A percentile compares a stretch with the other conserved stretches of the same genome.
These are phyloP conservation scores for Ceratoteleas bidentatus DNA, from an alignment of 1,140 invertebrate genomes.

Conservation along the genomic window DNA sequence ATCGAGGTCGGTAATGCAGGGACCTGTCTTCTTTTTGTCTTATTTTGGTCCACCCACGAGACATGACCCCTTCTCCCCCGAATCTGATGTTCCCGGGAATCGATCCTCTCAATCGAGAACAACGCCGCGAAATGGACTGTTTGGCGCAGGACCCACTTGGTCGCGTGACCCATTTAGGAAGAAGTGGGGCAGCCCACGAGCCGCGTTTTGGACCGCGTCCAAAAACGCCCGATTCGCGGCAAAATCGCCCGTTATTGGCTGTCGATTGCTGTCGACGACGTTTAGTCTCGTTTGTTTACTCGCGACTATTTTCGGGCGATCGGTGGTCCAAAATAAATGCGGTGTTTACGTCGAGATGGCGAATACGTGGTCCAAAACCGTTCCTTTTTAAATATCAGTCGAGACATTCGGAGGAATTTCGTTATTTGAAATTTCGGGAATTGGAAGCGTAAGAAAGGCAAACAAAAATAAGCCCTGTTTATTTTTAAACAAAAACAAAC, in stretches of 20 bases:
- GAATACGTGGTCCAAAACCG: not conserved
- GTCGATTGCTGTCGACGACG: slow-evolving; percentile 8
- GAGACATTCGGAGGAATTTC: not conserved
- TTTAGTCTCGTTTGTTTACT: not conserved
- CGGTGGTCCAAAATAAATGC: slow-evolving; percentile 8
- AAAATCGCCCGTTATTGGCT: slow-evolving; percentile 17
- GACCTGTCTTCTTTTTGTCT: not conserved
- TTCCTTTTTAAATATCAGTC: not conserved
- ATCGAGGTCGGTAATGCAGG: not conserved
- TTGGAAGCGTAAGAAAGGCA: too few species aligned
- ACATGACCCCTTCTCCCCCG: not conserved
- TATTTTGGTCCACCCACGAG: not conserved
- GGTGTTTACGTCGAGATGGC: not conserved
- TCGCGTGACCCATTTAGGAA: slow-evolving; percentile 71
- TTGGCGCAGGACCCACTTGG: slow-evolving; percentile 45
- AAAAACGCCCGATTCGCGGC: slow-evolving; percentile 58
- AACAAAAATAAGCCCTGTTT: too few species aligned
- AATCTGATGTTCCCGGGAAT: slow-evolving; percentile 8
- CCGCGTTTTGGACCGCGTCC: slow-evolving; percentile 70
- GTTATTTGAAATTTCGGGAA: too few species aligned
- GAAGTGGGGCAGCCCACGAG: slow-evolving; percentile 24
- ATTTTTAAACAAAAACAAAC: too few species aligned
- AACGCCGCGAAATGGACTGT: slow-evolving; percentile 27
- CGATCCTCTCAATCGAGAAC: slow-evolving; percentile 14
- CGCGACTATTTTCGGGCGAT: slow-evolving; percentile 13